Evolutionary conservation across 2,888 invertebrate species (phyloP).

Genomic region (Melangyna quadrimaculata): DNA sequence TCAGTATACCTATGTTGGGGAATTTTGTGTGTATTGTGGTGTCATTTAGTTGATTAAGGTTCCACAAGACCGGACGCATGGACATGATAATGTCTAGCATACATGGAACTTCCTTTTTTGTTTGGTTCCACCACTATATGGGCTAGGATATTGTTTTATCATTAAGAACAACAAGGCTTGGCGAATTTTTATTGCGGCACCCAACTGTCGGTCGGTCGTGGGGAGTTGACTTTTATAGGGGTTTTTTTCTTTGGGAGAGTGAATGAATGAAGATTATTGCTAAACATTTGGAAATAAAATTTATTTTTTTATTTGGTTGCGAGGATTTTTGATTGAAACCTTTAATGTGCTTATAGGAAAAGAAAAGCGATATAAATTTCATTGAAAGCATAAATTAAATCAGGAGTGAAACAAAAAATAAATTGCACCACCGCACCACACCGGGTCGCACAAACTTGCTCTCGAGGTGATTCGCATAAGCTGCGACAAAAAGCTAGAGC

Average conservation of each 20-base stretch:
- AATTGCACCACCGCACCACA: no score
- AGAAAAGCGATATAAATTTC: neutral
- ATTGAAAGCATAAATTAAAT: neutral
- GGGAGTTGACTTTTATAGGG: neutral
- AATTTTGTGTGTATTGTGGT: conserved; percentile 22
- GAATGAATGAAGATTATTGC: neutral
- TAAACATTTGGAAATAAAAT: neutral
- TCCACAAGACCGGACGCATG: conserved; percentile 7
- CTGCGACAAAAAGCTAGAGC: no score
- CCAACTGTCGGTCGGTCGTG: neutral
- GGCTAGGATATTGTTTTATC: conserved; percentile 35
- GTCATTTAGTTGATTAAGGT: conserved; percentile 51
- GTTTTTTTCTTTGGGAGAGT: neutral
- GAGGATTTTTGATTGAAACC: neutral
- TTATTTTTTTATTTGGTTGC: neutral
- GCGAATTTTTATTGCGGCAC: conserved; percentile 21
- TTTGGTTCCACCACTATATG: neutral
- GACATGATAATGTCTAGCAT: conserved; percentile 18
- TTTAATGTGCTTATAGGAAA: neutral
- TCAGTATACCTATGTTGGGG: neutral
- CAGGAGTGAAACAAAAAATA: neutral
- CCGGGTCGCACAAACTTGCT: no score
- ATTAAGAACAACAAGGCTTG: conserved; percentile 23
- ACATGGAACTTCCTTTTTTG: conserved; percentile 19
- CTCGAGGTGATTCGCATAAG: no score